Evolutionary conservation across 2,888 invertebrate species (phyloP).

Genomic region (Andrena camellia): DNA sequence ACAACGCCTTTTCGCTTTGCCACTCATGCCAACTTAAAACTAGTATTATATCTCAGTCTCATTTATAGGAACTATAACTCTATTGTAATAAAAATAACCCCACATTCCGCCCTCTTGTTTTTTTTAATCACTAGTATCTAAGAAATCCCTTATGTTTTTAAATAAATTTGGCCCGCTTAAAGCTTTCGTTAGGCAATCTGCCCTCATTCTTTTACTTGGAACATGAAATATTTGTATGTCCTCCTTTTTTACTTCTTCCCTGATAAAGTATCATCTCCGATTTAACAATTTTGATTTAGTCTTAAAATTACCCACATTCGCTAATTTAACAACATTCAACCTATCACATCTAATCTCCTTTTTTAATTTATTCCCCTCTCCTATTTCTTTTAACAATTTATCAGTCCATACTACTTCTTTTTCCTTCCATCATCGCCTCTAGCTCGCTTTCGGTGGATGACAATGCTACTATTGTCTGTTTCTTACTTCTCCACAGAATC

Average conservation of each 20-base stretch:
- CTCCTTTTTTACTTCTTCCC: background rate
- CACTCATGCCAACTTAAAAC: too few species aligned
- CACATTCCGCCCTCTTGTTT: too few species aligned
- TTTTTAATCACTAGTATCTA: too few species aligned
- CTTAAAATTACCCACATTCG: slow-evolving; percentile 12
- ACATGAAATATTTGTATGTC: too few species aligned
- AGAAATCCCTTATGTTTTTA: too few species aligned
- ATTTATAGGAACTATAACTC: too few species aligned
- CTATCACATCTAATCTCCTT: slow-evolving; percentile 6
- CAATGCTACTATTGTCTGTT: slow-evolving; percentile 22
- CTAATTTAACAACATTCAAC: slow-evolving; percentile 7
- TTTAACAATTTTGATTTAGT: slow-evolving; percentile 4
- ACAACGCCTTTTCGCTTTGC: too few species aligned
- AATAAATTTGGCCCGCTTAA: too few species aligned
- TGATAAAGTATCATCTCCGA: background rate
- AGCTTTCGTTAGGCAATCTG: too few species aligned
- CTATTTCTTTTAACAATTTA: slow-evolving; percentile 24
- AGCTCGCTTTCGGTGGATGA: slow-evolving; percentile 7
- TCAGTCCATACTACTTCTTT: slow-evolving; percentile 19
- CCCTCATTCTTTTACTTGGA: too few species aligned
- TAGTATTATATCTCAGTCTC: too few species aligned
- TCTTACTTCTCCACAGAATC: slow-evolving; percentile 24
- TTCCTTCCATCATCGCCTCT: slow-evolving; percentile 11
- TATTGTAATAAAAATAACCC: too few species aligned
- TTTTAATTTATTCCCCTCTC: background rate